Conservation (phyloP, 2,797 vertebrate genomes). For the Sardinella longiceps region DNA sequence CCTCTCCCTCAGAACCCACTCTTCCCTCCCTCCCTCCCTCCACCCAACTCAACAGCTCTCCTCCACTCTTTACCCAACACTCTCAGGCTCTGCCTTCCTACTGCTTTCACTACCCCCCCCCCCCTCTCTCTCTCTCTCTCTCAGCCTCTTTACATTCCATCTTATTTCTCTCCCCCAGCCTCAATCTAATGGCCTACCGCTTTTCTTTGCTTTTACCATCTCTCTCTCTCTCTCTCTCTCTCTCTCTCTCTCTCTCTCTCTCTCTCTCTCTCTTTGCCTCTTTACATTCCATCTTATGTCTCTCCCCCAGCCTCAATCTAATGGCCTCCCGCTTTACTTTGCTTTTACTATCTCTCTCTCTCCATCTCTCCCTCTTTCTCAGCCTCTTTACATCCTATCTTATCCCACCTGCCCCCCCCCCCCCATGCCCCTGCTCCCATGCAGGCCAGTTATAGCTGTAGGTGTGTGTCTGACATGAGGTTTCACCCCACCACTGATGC, state of each 20-base stretch:
- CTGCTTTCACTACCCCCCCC: no score
- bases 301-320: no score
- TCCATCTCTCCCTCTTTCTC: neutral
- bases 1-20: neutral
- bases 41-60: neutral
- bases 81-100: neutral
- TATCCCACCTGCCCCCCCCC: neutral
- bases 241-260: neutral
- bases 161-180: no score
- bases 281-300: neutral
- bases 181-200: no score
- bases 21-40: neutral
- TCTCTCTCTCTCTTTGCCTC: neutral
- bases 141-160: conserved; percentile 1
- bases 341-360: no score
- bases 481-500: neutral
- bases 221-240: conserved; percentile 14
- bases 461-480: neutral
- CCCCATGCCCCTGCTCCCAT: neutral
- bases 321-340: no score
- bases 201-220: neutral
- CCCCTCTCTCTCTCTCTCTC: neutral
- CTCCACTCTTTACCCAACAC: neutral
- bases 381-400: neutral
- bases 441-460: no score